Conservation (phyloP, 2,888 invertebrate species). For the Exephanes ischioxanthus region DNA sequence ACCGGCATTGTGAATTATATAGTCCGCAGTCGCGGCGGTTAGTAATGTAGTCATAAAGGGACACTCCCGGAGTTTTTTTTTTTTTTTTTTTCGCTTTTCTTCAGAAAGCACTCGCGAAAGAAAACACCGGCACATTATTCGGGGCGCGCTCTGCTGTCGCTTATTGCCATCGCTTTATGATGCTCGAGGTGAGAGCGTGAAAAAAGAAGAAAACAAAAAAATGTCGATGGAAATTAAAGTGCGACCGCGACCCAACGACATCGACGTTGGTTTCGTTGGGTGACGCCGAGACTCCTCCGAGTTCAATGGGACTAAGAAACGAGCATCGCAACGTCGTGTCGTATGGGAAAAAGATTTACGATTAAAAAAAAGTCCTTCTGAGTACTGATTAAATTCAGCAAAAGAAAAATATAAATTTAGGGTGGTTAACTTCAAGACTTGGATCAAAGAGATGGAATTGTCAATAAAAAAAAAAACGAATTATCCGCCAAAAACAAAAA, state of each 20-base stretch:
- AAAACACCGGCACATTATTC: conserved; percentile 12
- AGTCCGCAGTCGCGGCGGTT: not conserved
- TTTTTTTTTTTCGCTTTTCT: conserved; percentile 23
- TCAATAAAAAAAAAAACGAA: not conserved
- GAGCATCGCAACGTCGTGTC: conserved; percentile 31
- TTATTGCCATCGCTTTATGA: conserved; percentile 48
- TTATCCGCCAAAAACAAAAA: not conserved
- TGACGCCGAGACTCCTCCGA: conserved; percentile 49
- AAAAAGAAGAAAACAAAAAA: conserved; percentile 35
- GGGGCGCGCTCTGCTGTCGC: conserved; percentile 11
- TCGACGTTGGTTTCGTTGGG: conserved; percentile 39
- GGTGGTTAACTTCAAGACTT: not conserved
- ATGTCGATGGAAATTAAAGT: conserved; percentile 34
- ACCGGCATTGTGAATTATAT: conserved; percentile 5
- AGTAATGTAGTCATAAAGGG: conserved; percentile 16
- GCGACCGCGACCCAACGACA: conserved; percentile 15
- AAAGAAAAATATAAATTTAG: not conserved
- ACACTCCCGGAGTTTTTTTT: not conserved
- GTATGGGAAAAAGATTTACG: conserved; percentile 2
- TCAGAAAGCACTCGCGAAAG: conserved; percentile 11
- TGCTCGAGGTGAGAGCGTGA: conserved; percentile 29
- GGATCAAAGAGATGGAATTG: not conserved
- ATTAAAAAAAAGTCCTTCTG: not conserved
- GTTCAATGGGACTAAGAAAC: conserved; percentile 60
- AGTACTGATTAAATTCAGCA: not conserved